phyloP scores from a whole-genome alignment of 2,113 vertebrate genomes.

The Sterna hirundo region DNA sequence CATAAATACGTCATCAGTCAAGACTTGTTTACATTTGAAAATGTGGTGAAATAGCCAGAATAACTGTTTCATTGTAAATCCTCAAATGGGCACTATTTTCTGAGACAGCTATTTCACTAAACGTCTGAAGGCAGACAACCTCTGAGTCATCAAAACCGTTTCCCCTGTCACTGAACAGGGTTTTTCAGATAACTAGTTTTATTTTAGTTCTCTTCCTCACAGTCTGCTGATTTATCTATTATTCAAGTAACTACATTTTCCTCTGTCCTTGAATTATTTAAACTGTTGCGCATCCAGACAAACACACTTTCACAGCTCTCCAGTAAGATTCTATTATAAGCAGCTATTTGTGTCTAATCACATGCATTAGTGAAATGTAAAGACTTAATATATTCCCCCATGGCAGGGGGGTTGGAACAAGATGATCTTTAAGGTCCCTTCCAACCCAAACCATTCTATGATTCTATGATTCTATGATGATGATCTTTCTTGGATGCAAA shows the following conservation, averaged over 20 bases:
- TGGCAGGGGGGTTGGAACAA: neutral
- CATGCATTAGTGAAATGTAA: neutral
- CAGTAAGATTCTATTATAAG: neutral
- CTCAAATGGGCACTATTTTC: neutral
- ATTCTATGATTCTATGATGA: neutral
- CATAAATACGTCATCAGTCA: neutral
- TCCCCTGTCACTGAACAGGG: neutral
- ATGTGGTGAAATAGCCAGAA: neutral
- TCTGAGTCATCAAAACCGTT: neutral
- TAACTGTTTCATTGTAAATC: neutral
- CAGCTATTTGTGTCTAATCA: neutral
- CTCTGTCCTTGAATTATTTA: conserved; percentile 45
- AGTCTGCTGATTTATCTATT: conserved; percentile 20
- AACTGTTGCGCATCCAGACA: neutral
- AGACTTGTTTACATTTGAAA: neutral
- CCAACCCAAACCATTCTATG: neutral
- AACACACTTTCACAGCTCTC: neutral
- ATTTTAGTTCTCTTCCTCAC: conserved; percentile 8
- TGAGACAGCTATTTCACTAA: neutral
- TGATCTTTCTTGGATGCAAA: neutral
- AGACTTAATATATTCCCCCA: neutral
- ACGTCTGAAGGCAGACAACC: neutral
- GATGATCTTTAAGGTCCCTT: neutral
- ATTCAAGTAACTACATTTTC: conserved; percentile 29
- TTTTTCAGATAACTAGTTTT: conserved; percentile 9